phyloP scores from a whole-genome alignment of 2,113 vertebrate species.

The Neodon shergylaensis region DNA sequence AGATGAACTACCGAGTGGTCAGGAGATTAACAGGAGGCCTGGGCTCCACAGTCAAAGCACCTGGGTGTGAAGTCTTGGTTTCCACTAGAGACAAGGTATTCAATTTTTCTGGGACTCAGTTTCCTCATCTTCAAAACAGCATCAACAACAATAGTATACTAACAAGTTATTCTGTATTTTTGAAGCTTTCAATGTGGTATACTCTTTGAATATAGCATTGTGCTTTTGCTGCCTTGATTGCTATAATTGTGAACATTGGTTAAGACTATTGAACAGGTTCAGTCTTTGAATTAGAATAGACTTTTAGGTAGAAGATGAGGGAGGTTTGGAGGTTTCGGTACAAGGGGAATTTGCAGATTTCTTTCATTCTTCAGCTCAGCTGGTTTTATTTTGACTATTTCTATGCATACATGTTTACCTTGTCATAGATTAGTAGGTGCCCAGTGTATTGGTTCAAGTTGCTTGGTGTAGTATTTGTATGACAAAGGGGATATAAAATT shows the following conservation, averaged over 20 bases:
- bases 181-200: background rate
- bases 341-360: background rate
- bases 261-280: background rate
- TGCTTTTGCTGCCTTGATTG: background rate
- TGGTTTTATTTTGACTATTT: background rate
- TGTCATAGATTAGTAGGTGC: background rate
- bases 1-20: background rate
- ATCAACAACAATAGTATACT: background rate
- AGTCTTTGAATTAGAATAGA: background rate
- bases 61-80: background rate
- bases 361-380: background rate
- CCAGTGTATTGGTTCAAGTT: background rate
- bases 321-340: background rate
- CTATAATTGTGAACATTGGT: background rate
- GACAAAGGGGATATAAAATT: background rate
- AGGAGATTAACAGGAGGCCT: background rate
- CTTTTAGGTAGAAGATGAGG: background rate
- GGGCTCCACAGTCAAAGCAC: background rate
- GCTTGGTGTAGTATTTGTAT: background rate
- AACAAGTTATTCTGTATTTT: background rate
- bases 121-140: conserved; percentile 15
- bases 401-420: background rate
- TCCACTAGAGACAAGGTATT: background rate
- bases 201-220: background rate
- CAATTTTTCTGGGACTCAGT: background rate